Evolutionary conservation across 2,113 vertebrate genomes (phyloP).

Genomic region (Channa maculata): DNA sequence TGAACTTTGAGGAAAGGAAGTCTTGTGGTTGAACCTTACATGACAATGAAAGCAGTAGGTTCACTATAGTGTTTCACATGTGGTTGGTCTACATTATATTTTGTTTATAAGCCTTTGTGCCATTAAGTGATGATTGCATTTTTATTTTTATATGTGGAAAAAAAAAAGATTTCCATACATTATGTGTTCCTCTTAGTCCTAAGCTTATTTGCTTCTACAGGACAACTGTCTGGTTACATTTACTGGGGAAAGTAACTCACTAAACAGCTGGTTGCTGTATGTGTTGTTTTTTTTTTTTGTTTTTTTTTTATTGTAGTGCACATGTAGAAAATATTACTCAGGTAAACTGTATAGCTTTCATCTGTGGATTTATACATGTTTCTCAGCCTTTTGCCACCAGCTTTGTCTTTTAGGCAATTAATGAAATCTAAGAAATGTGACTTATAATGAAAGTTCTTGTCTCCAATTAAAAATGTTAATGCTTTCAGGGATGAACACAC

Average conservation of each 20-base stretch:
- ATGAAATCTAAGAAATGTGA: not conserved
- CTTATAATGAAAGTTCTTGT: no score
- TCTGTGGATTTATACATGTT: not conserved
- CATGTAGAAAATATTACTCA: not conserved
- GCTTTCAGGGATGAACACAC: slow-evolving; percentile 92
- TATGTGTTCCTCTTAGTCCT: no score
- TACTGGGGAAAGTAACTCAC: not conserved
- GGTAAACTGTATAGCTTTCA: not conserved
- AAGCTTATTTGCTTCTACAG: not conserved
- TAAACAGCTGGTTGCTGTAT: no score
- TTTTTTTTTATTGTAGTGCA: no score
- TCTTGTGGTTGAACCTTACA: not conserved
- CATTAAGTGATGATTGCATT: no score
- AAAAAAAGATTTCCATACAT: no score
- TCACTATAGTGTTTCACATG: not conserved
- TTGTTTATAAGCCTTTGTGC: no score
- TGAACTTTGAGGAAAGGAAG: not conserved
- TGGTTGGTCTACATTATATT: no score
- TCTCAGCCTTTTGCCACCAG: no score
- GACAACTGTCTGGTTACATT: not conserved
- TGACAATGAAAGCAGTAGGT: not conserved
- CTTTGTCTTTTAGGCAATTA: not conserved
- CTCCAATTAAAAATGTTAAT: not conserved
- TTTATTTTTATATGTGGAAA: no score
- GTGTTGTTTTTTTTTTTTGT: not conserved